A percentile compares a stretch with the other conserved stretches of the same genome.
phyloP scores from a whole-genome alignment of 2,797 vertebrate genomes.

The Selene dorsalis region DNA sequence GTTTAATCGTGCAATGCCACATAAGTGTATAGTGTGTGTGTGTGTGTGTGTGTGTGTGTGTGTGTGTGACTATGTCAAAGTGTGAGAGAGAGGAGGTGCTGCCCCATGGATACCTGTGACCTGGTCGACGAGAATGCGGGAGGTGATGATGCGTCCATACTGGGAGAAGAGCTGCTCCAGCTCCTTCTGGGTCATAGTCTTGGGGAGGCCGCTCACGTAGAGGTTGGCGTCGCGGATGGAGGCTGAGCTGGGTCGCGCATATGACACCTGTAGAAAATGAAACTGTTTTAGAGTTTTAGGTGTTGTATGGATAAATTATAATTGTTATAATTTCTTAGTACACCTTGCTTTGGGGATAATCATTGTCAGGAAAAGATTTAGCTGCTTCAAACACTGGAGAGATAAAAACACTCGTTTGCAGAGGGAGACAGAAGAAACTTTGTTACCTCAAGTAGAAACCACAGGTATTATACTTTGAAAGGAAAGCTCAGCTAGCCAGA shows the following conservation, averaged over 20 bases:
- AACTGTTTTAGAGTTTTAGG: slow-evolving; percentile 1
- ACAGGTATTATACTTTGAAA: slow-evolving; percentile 62
- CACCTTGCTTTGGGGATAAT: slow-evolving; percentile 60
- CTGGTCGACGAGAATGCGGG: slow-evolving; percentile 99
- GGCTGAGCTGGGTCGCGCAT: slow-evolving; percentile 98
- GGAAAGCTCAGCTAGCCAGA: slow-evolving; percentile 38
- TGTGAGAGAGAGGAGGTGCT: slow-evolving; percentile 69
- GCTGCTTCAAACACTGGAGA: slow-evolving; percentile 58
- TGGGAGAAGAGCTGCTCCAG: slow-evolving; percentile 99
- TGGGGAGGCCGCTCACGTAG: slow-evolving; percentile 98
- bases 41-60: background rate
- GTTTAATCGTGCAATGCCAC: too few relatives aligned
- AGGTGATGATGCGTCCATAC: slow-evolving; percentile 99
- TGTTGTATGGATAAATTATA: slow-evolving; percentile 20
- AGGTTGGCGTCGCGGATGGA: slow-evolving; percentile 99
- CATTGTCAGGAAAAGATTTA: slow-evolving; percentile 67
- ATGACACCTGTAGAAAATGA: slow-evolving; percentile 90
- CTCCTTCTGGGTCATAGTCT: slow-evolving; percentile 99
- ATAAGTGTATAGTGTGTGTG: too few relatives aligned
- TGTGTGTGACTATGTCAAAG: slow-evolving; percentile 16
- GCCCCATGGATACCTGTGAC: slow-evolving; percentile 95
- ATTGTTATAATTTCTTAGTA: slow-evolving; percentile 45
- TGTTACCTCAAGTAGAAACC: slow-evolving; percentile 53
- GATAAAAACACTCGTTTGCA: slow-evolving; percentile 55
- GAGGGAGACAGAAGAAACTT: slow-evolving; percentile 49